Evolutionary conservation across 2,113 vertebrate species (phyloP).

Genomic region (Mirounga angustirostris): DNA sequence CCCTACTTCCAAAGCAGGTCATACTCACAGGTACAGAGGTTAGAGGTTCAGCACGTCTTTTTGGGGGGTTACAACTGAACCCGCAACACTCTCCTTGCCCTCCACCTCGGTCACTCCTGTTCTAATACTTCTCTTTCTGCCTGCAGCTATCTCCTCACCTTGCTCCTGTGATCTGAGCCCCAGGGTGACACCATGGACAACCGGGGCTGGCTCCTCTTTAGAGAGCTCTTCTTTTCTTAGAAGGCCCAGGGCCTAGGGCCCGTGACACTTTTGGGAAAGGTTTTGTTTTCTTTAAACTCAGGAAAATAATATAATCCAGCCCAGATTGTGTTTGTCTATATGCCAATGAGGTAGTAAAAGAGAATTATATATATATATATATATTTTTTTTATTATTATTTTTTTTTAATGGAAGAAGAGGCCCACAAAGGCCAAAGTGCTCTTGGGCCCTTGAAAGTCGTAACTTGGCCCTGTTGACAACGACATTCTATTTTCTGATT

Average conservation of each 20-base stretch:
- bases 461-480: neutral
- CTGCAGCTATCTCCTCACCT: neutral
- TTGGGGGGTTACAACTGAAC: neutral
- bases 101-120: neutral
- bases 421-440: neutral
- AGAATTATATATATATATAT: neutral
- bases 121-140: neutral
- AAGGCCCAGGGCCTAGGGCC: neutral
- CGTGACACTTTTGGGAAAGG: neutral
- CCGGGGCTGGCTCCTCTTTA: neutral
- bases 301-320: constrained; percentile 2
- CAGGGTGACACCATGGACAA: neutral
- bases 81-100: neutral
- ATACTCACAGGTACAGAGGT: neutral
- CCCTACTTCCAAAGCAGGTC: neutral
- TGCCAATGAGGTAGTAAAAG: neutral
- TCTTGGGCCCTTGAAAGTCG: neutral
- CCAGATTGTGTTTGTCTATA: neutral
- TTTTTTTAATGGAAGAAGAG: neutral
- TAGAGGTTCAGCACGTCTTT: neutral
- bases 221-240: neutral
- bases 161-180: neutral
- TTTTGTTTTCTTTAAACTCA: constrained; percentile 12
- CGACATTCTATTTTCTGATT: neutral
- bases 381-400: neutral